Evolutionary conservation across 2,797 vertebrate genomes (phyloP).

Genomic region (Percopsis omiscomaycus): DNA sequence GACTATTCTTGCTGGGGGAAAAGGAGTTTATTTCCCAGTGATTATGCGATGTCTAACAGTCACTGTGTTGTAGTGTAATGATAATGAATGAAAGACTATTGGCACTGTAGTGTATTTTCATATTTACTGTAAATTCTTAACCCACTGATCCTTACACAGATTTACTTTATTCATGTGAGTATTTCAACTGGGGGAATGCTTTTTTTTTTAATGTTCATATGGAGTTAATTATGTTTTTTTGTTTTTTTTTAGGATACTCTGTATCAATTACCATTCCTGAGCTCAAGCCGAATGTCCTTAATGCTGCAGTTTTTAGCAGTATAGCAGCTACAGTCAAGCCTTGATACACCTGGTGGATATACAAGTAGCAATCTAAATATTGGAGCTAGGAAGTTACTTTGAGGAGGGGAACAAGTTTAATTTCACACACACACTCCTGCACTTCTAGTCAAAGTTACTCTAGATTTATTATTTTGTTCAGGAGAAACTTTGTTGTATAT

Average conservation of each 20-base stretch:
- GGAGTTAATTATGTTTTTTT: constrained; percentile 7
- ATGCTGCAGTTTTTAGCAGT: constrained; percentile 48
- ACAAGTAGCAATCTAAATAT: constrained; percentile 21
- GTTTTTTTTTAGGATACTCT: constrained; percentile 21
- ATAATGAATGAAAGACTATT: constrained; percentile 50
- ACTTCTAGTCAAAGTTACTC: constrained; percentile 47
- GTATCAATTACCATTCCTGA: constrained; percentile 57
- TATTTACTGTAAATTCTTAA: constrained; percentile 44
- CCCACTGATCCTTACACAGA: constrained; percentile 38
- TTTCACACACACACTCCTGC: constrained; percentile 23
- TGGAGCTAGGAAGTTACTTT: constrained; percentile 32
- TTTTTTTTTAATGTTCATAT: constrained; percentile 19
- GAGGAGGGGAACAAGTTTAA: constrained; percentile 1
- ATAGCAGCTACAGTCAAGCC: constrained; percentile 46
- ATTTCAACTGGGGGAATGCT: constrained; percentile 27
- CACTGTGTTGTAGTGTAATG: constrained; percentile 38
- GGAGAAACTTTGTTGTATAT: constrained; percentile 41
- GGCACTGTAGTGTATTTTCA: constrained; percentile 35
- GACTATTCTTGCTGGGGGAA: constrained; percentile 33
- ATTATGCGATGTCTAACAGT: constrained; percentile 25
- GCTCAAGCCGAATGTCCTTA: constrained; percentile 64
- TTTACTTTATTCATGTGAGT: constrained; percentile 11
- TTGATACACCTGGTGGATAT: constrained; percentile 39
- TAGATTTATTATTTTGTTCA: constrained; percentile 18
- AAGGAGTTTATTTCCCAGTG: constrained; percentile 30